A percentile compares a stretch with the other conserved stretches of the same genome.
phyloP scores from a whole-genome alignment of 1,140 invertebrate genomes.

The Ooceraea biroi region DNA sequence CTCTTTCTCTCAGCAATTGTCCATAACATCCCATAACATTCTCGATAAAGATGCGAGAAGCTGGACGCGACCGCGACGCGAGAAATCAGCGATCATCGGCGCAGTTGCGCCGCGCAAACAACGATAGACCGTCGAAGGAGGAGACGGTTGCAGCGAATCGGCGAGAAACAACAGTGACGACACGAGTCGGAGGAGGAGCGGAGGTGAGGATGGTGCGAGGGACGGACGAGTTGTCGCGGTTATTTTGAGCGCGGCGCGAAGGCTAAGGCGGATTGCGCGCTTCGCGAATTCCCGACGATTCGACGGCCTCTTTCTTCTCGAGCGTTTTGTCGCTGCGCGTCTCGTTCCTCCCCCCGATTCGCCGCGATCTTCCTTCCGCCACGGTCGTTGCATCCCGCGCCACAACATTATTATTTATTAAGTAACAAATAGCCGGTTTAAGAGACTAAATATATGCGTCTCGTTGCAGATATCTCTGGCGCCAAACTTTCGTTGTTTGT shows the following conservation, averaged over 20 bases:
- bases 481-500: not conserved
- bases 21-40: not conserved
- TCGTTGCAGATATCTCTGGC: too few species aligned
- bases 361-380: not conserved
- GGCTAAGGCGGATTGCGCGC: slow-evolving; percentile 77
- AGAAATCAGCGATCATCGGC: not conserved
- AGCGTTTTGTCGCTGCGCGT: slow-evolving; percentile 2
- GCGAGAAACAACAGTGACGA: not conserved
- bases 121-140: not conserved
- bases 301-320: slow-evolving; percentile 58
- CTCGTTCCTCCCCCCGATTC: slow-evolving; percentile 12
- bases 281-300: slow-evolving; percentile 75
- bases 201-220: slow-evolving; percentile 25
- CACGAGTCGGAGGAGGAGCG: not conserved
- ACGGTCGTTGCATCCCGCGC: not conserved
- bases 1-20: not conserved
- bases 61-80: not conserved
- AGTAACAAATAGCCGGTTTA: too few species aligned
- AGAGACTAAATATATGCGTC: too few species aligned
- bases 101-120: not conserved
- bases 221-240: slow-evolving; percentile 79
- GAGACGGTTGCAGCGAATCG: not conserved
- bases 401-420: too few species aligned
- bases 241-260: slow-evolving; percentile 82
- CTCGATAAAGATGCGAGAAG: not conserved